phyloP scores from a whole-genome alignment of 2,113 vertebrate genomes.

The Campylomormyrus tamandua region DNA sequence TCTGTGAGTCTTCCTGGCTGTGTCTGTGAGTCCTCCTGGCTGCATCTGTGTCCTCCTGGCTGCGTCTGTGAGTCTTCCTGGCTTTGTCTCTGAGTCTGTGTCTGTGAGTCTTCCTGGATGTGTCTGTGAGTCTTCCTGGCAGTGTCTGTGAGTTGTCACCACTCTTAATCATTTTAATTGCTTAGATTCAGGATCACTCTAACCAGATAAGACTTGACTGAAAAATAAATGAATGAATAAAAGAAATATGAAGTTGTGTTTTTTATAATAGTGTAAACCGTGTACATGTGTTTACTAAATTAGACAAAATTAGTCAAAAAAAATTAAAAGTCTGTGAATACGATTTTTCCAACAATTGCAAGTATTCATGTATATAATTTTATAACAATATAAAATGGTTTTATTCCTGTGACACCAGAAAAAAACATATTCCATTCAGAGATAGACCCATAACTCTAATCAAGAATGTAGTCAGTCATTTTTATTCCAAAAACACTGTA shows the following conservation, averaged over 20 bases:
- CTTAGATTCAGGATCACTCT: neutral
- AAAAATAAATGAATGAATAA: neutral
- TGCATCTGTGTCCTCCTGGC: too few relatives aligned
- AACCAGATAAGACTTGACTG: neutral
- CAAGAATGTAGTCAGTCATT: slow-evolving; percentile 5
- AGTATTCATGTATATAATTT: neutral
- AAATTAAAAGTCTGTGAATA: neutral
- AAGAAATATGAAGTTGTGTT: neutral
- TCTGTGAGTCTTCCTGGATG: too few relatives aligned
- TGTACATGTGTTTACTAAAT: neutral
- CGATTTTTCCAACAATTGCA: neutral
- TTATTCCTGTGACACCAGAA: neutral
- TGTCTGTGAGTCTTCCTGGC: too few relatives aligned
- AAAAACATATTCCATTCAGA: neutral
- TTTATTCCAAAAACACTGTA: slow-evolving; percentile 12
- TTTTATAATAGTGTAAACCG: neutral
- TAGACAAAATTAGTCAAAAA: neutral
- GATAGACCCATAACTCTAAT: neutral
- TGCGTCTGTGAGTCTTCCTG: too few relatives aligned
- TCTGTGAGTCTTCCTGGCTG: too few relatives aligned
- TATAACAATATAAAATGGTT: neutral
- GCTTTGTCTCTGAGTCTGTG: too few relatives aligned
- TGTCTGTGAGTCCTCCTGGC: too few relatives aligned
- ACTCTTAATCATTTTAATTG: neutral
- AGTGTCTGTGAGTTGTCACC: neutral